Evolutionary conservation across 2,888 invertebrate species (phyloP), one percentile per base, ranked within the genome.

Genomic region (Agrilus biguttatus): DNA sequence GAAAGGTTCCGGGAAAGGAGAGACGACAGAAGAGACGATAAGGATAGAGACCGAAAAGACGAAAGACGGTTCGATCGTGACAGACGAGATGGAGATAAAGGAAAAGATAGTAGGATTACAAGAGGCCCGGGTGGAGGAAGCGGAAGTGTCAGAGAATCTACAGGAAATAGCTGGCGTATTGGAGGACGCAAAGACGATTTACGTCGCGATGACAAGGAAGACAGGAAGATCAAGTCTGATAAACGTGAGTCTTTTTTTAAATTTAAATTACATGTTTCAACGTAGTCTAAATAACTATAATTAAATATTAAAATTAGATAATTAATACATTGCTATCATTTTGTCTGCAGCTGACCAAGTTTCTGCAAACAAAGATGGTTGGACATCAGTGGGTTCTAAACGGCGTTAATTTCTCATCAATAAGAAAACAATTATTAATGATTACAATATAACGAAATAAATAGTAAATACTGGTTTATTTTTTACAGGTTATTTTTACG

Each of bases 181-280:
- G 17, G 17, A 17, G 17, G 17, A 17, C 23, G 23, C 23, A 23
- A 23, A 6, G 23, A 23, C 5, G 23, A 23, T 2, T 8, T 23
- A 8, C 23, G 23, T 23, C 23, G 23, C 23, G 23, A 23, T 23
- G 23, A 23, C 23, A 23, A 42, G 43, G 46, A 32, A 45, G 52
- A 8, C 51, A 23, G 23, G 23, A 23, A 23, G 8, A 23, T 23
- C 23, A 23, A 23, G 23, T 52, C 52, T 39, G 62, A 62, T 41
- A 63, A 60, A 56, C 59, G 62, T 63, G 55, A 60, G 60, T 56
- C 41, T 38, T 45, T 36, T 41, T 41, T 39, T 35, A 23, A 32
- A 37, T 32, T 33, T 35, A 17, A 17, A n/a, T n/a, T n/a, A n/a
- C n/a, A n/a, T n/a, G n/a, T n/a, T n/a, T n/a, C 4, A 17, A 17